Base-by-base conservation (phyloP, 2,797 vertebrate genomes). In the Brachyrhaphis roseni region DNA sequence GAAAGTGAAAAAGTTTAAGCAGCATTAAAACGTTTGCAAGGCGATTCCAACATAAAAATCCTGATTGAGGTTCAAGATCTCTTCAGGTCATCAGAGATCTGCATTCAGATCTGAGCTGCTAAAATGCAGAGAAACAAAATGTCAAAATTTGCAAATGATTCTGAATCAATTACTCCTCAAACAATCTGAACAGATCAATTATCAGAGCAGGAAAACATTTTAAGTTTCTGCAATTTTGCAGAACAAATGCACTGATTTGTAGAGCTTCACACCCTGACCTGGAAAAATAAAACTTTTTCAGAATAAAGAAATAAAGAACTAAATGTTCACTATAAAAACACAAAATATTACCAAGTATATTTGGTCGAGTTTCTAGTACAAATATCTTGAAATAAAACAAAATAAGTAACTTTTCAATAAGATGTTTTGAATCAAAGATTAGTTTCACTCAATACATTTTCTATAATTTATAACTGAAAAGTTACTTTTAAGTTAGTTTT, bases 291-390 rank as follows among this genome's bases (percentile, higher is more conserved):
- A 41, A 78, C 49, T 74, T 87, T 87, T 80, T 75, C 71, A 82
- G 84, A 92, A 91, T 86, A 86, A 91, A 89, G 13, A 77, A 90
- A 89, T 11, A 80, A 87, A 76, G 83, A 86, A 91, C 86, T 12
- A 79, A 41, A 49, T 78, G 80, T 84, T 51, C 49, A 51, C 7
- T 51, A 20, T 51, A 8, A 51, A 23, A 51, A 23, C 7, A 49
- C 49, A 51, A 51, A 51, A 51, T 51, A 51, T 23, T 3, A 51
- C 20, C 20, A 51, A 51, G 7, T 23, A 23, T 51, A 51, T 51
- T 23, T 51, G 49, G 49, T 51, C 1, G 7, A 51, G 7, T 51
- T 23, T 7, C 49, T 23, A 3, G 49, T 23, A 20, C 7, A 51
- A 51, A 51, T 51, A 51, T 51, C 49, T 23, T 51, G 20, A 51